Evolutionary conservation across 2,113 vertebrate species (phyloP).

Genomic region (Megaptera novaeangliae): DNA sequence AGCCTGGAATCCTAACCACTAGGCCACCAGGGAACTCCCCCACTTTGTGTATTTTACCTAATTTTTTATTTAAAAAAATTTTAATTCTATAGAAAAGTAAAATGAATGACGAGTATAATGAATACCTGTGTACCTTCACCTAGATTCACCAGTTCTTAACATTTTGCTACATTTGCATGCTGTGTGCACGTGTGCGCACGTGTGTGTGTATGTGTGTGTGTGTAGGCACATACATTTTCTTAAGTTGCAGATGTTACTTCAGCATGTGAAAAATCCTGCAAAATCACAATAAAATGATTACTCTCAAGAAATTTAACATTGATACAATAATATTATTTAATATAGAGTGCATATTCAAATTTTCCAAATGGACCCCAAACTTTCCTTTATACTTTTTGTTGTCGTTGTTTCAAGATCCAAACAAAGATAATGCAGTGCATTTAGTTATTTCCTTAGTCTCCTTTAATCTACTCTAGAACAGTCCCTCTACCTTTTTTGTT

Average conservation of each 20-base stretch:
- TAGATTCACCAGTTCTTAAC: neutral
- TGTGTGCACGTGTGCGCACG: neutral
- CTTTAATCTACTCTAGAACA: neutral
- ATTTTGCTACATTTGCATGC: neutral
- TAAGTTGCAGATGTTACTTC: neutral
- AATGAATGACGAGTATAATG: neutral
- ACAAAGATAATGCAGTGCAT: neutral
- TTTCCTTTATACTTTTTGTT: neutral
- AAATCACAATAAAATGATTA: neutral
- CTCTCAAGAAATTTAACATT: neutral
- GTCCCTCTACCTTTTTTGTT: neutral
- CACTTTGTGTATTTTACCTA: neutral
- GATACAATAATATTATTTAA: neutral
- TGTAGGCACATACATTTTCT: neutral
- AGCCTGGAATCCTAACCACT: too few species aligned
- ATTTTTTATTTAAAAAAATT: neutral
- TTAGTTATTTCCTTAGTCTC: neutral
- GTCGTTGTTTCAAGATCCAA: neutral
- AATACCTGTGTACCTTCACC: neutral
- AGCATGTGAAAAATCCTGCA: neutral
- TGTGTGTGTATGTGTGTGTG: neutral
- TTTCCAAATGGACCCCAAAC: neutral
- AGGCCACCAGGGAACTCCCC: neutral
- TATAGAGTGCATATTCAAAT: neutral
- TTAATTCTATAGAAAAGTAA: neutral